A percentile compares a stretch with the other conserved stretches of the same genome.
These are phyloP conservation scores for Pontoporia blainvillei DNA, from an alignment of 2,113 vertebrate species.

Conservation along the genomic window DNA sequence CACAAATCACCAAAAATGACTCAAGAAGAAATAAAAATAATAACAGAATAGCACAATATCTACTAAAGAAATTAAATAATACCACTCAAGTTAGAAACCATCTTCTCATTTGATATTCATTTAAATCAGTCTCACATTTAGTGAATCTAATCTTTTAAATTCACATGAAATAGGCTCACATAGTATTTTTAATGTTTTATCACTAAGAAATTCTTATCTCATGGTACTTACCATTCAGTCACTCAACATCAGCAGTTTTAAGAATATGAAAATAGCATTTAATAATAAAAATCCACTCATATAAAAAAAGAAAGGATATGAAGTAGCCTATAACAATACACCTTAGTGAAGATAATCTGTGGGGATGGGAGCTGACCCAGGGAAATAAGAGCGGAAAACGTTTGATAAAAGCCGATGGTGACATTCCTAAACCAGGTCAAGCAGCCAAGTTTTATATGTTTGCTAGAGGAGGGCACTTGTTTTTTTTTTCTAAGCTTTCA, in stretches of 20 bases:
- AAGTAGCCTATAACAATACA: background rate
- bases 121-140: background rate
- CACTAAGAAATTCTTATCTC: background rate
- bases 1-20: background rate
- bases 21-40: background rate
- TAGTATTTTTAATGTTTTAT: background rate
- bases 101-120: background rate
- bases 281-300: background rate
- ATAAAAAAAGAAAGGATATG: background rate
- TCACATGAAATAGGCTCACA: background rate
- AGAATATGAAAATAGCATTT: background rate
- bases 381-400: no score
- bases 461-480: background rate
- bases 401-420: background rate
- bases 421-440: background rate
- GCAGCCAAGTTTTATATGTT: background rate
- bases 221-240: background rate
- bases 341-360: background rate
- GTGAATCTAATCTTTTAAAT: background rate
- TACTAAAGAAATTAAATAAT: background rate
- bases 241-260: background rate
- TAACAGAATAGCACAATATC: background rate
- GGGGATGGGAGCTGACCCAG: background rate
- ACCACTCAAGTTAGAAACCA: background rate
- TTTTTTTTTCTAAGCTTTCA: background rate